Conservation (phyloP, 2,113 vertebrate genomes). For the Arvicanthis niloticus region DNA sequence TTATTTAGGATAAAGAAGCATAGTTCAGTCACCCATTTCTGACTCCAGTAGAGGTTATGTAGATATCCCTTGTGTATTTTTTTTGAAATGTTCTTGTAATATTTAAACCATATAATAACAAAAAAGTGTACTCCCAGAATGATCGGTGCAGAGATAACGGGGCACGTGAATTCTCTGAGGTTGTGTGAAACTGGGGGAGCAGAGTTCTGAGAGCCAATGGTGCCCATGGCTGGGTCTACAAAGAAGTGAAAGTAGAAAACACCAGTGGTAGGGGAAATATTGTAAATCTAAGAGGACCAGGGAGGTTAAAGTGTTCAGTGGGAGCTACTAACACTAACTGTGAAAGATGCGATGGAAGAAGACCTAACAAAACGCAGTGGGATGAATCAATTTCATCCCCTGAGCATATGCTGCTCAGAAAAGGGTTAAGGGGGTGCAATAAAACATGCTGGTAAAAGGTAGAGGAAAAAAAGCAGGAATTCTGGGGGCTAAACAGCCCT, state of each 20-base stretch:
- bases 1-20: not conserved
- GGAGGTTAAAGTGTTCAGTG: not conserved
- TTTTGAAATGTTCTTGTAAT: not conserved
- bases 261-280: not conserved
- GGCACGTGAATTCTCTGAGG: not conserved
- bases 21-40: not conserved
- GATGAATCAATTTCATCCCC: not conserved
- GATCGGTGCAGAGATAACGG: not conserved
- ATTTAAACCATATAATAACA: slow-evolving; percentile 14
- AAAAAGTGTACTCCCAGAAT: not conserved
- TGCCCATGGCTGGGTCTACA: not conserved
- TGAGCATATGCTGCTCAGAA: not conserved
- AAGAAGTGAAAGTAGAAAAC: not conserved
- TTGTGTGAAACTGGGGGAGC: not conserved
- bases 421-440: not conserved
- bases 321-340: not conserved
- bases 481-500: not conserved
- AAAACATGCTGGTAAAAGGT: not conserved
- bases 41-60: not conserved
- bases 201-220: not conserved
- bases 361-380: not conserved
- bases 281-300: not conserved
- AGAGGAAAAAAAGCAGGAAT: not conserved
- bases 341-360: not conserved
- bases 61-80: not conserved